Evolutionary conservation across 2,113 vertebrate species (phyloP), one percentile per base, ranked within the genome.

Genomic region (Apodemus sylvaticus): DNA sequence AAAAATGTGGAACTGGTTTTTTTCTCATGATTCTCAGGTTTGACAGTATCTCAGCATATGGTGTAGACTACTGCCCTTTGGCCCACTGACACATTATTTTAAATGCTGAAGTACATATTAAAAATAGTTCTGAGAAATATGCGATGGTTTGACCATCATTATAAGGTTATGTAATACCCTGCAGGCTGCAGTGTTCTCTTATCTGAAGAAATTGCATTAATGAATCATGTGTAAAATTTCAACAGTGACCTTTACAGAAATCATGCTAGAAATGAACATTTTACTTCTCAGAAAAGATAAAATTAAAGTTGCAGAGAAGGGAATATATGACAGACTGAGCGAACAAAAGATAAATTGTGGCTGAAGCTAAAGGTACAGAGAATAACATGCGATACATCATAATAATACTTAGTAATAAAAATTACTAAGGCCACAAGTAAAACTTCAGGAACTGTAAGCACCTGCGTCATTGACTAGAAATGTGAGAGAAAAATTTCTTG

Each of bases 191-290:
- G 26, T 93, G 48, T 93, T 89, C 90, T 94, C 12, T 82, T 13
- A 39, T 74, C 48, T 91, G 78, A 93, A 58, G 70, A 93, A 97
- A 98, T 66, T 96, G 64, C n/a, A 78, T 94, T 86, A 82, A 34
- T 53, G 55, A 96, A 53, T 94, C 86, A 89, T 89, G 36, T 53
- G 24, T 2, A 82, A 89, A 74, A 94, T 97, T 48, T 89, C 58
- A 91, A 70, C 42, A 91, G 78, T 58, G 92, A 82, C 74, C 39
- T 76, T 24, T 45, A 95, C 51, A 92, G 81, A 94, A 86, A 95
- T 89, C 82, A 8, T 66, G 73, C 74, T 94, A 48, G 53, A 87
- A 82, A 70, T 68, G 13, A 34, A 20, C 34, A 68, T 91, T 64
- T 87, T 24, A 60, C 29, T 88, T 78, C 34, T 55, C 73, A 91